A percentile compares a stretch with the other conserved stretches of the same genome.
Conservation (phyloP, 1,140 invertebrate genomes). For the Araneus ventricosus region DNA sequence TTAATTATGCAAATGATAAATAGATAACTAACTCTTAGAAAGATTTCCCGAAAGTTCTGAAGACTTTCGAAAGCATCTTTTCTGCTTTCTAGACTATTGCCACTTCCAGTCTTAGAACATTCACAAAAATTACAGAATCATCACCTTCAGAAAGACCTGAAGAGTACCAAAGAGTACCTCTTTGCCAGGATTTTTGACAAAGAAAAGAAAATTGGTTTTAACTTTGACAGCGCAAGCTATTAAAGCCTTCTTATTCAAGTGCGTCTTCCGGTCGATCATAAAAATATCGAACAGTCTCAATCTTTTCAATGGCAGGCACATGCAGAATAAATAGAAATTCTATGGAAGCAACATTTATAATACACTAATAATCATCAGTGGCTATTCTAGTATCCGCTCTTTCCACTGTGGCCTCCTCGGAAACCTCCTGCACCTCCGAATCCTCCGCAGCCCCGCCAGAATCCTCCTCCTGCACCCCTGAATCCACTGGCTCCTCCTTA, state of each 20-base stretch:
- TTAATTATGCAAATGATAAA: too few relatives aligned
- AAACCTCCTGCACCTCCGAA: background rate
- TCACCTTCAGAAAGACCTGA: background rate
- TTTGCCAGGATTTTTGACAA: too few relatives aligned
- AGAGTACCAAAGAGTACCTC: background rate
- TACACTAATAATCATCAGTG: slow-evolving; percentile 4
- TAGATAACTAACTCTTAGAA: too few relatives aligned
- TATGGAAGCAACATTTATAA: background rate
- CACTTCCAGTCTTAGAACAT: background rate
- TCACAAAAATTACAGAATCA: background rate
- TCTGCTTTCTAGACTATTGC: background rate
- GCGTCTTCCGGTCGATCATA: background rate
- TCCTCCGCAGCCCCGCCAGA: slow-evolving; percentile 75
- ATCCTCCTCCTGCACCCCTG: slow-evolving; percentile 69
- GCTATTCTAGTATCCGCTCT: slow-evolving; percentile 24
- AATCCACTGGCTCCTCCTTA: slow-evolving; percentile 42
- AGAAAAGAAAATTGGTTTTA: too few relatives aligned
- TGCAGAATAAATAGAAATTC: slow-evolving; percentile 30
- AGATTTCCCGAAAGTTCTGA: too few relatives aligned
- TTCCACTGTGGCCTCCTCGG: slow-evolving; percentile 44
- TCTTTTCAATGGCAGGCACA: slow-evolving; percentile 6
- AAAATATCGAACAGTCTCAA: too few relatives aligned
- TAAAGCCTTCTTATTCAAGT: background rate
- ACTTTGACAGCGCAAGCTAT: background rate
- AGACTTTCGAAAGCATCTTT: background rate